Conservation (phyloP, 2,113 vertebrate species). For the Mus spicilegus region DNA sequence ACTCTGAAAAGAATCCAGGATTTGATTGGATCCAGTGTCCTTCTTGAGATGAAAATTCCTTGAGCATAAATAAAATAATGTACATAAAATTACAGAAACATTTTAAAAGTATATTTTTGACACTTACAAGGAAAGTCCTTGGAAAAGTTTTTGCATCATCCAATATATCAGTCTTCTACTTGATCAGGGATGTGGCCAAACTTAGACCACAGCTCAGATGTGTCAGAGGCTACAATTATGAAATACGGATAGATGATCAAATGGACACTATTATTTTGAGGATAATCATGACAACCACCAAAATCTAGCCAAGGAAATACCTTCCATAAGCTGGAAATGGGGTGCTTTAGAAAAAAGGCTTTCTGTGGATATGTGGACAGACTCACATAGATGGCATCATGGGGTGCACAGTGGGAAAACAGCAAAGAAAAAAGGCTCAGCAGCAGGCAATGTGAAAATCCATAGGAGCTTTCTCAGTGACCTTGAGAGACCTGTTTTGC, state of each 20-base stretch:
- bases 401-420: not conserved
- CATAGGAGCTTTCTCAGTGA: constrained; percentile 71
- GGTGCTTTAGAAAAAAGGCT: not conserved
- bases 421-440: constrained; percentile 40
- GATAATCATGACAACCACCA: not conserved
- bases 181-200: not conserved
- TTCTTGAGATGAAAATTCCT: not conserved
- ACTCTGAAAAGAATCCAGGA: not conserved
- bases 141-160: not conserved
- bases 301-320: not conserved
- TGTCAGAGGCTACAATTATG: not conserved
- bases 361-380: not conserved
- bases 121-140: not conserved
- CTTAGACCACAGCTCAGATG: not conserved
- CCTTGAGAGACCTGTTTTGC: constrained; percentile 93
- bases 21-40: not conserved
- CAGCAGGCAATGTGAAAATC: constrained; percentile 90
- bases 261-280: not conserved
- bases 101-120: not conserved
- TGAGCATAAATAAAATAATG: not conserved
- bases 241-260: not conserved
- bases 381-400: not conserved
- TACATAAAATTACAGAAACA: not conserved
- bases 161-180: not conserved
- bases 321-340: not conserved